These are phyloP conservation scores for Schrankia costaestrigalis DNA, from an alignment of 2,888 invertebrate species.

Conservation along the genomic window DNA sequence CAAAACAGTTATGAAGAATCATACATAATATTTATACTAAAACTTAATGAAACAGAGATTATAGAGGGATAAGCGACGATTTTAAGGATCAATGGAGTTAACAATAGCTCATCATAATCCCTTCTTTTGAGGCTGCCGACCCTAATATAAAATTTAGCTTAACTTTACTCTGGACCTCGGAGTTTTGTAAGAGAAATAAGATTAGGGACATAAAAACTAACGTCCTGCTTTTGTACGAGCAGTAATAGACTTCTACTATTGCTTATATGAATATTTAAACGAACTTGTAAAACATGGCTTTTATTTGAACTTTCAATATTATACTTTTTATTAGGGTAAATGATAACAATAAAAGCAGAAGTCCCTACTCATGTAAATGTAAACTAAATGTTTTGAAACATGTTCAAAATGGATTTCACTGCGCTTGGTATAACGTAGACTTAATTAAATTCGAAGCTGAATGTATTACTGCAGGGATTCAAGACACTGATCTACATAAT, in stretches of 20 bases:
- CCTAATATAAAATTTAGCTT: constrained; percentile 21
- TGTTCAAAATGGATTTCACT: neutral
- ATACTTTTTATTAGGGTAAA: no score
- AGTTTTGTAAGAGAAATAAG: constrained; percentile 10
- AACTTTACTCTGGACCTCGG: constrained; percentile 6
- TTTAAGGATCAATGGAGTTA: constrained; percentile 14
- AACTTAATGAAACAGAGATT: constrained; percentile 1
- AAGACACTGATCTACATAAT: neutral
- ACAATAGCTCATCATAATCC: constrained; percentile 22
- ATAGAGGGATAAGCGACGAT: constrained; percentile 1
- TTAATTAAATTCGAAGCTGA: neutral
- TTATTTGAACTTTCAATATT: no score
- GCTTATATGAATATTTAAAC: neutral
- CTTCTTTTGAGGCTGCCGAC: constrained; percentile 2
- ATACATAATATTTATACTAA: no score
- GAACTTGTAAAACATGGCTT: neutral
- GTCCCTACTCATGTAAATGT: neutral
- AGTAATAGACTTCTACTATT: neutral
- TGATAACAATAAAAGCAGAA: no score
- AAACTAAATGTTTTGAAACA: neutral
- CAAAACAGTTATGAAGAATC: no score
- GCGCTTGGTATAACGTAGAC: neutral
- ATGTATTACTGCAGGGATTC: neutral
- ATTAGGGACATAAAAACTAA: constrained; percentile 5
- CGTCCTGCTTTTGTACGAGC: neutral